Evolutionary conservation across 2,113 vertebrate species (phyloP).

Genomic region (Pleuronectes platessa): DNA sequence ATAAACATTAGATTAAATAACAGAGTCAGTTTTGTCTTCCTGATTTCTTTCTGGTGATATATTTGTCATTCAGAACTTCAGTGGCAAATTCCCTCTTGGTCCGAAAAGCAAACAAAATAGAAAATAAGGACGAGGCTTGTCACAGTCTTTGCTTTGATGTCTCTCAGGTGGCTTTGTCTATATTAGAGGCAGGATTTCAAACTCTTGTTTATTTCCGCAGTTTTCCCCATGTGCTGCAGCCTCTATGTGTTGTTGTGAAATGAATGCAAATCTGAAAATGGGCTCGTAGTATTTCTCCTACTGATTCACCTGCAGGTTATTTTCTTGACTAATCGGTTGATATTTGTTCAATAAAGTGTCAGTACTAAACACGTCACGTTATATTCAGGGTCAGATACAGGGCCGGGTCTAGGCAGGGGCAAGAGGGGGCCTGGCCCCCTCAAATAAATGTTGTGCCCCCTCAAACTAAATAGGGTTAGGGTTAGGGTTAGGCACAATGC

Average conservation of each 20-base stretch:
- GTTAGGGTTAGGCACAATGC: no score
- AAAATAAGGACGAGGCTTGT: not conserved
- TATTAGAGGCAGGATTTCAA: not conserved
- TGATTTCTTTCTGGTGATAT: not conserved
- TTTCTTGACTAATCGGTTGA: not conserved
- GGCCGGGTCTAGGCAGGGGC: no score
- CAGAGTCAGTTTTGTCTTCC: not conserved
- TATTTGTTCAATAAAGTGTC: not conserved
- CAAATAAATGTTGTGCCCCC: no score
- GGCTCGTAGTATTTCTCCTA: not conserved
- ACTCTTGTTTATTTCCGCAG: not conserved
- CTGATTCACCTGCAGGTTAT: not conserved
- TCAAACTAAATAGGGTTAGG: no score
- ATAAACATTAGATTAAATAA: no score
- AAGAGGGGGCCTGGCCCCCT: no score
- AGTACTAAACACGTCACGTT: not conserved
- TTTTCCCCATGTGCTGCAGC: not conserved
- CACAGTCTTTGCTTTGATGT: conserved; percentile 9
- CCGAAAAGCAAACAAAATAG: no score
- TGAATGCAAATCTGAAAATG: not conserved
- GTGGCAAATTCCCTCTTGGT: not conserved
- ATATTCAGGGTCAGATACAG: not conserved
- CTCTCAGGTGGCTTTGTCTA: conserved; percentile 19
- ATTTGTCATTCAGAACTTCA: not conserved
- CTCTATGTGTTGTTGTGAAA: not conserved